A percentile compares a stretch with the other conserved stretches of the same genome.
Evolutionary conservation across 2,113 vertebrate species (phyloP).

Genomic region (Pedionomus torquatus): DNA sequence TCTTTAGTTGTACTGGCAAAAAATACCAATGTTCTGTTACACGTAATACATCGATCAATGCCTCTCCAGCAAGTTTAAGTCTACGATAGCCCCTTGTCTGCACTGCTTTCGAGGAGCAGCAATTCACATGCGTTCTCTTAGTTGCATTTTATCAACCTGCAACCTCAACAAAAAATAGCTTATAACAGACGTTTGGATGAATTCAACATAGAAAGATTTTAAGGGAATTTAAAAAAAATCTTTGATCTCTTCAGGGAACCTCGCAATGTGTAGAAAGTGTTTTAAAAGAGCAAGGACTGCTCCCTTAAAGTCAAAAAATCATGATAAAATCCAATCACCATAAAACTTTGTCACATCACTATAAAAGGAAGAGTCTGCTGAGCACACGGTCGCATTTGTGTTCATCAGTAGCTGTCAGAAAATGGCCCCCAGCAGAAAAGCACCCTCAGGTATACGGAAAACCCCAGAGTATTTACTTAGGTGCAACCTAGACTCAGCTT

Average conservation of each 20-base stretch:
- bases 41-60: background rate
- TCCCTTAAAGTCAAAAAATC: slow-evolving; percentile 29
- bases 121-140: slow-evolving; percentile 29
- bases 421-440: slow-evolving; percentile 17
- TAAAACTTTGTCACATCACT: slow-evolving; percentile 27
- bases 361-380: slow-evolving; percentile 28
- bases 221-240: slow-evolving; percentile 57
- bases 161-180: slow-evolving; percentile 60
- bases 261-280: slow-evolving; percentile 19
- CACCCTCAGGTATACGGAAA: background rate
- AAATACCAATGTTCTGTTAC: slow-evolving; percentile 69
- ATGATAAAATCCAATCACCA: slow-evolving; percentile 37
- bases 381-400: background rate
- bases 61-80: slow-evolving; percentile 21
- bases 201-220: slow-evolving; percentile 10
- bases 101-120: slow-evolving; percentile 33
- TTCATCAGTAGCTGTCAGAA: slow-evolving; percentile 4
- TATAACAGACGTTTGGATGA: slow-evolving; percentile 56
- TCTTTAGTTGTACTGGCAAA: slow-evolving; percentile 80
- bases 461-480: background rate
- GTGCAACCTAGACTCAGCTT: background rate
- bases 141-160: slow-evolving; percentile 44
- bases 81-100: slow-evolving; percentile 31
- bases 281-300: slow-evolving; percentile 53
- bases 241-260: slow-evolving; percentile 26